A percentile compares a stretch with the other conserved stretches of the same genome.
Conservation (phyloP, 2,113 vertebrate genomes). For the Trematomus loennbergii region DNA sequence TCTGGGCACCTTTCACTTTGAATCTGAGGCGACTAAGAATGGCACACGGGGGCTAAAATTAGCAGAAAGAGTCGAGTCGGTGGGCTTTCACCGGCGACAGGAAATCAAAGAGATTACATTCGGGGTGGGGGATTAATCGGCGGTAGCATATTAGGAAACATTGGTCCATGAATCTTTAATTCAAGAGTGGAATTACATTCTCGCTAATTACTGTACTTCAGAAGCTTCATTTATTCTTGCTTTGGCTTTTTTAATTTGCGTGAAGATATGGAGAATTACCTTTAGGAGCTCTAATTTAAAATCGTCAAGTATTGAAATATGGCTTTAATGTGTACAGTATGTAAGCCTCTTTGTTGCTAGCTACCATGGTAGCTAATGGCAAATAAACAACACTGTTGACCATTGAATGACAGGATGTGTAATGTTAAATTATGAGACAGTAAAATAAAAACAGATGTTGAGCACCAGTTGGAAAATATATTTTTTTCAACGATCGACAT, state of each 20-base stretch:
- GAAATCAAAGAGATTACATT: constrained; percentile 62
- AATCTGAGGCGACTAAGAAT: constrained; percentile 25
- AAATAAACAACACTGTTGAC: not conserved
- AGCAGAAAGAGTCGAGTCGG: constrained; percentile 45
- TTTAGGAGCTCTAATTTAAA: not conserved
- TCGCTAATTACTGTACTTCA: constrained; percentile 35
- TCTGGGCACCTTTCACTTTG: constrained; percentile 63
- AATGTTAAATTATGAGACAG: not conserved
- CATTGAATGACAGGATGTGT: not conserved
- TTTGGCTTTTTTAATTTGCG: constrained; percentile 4
- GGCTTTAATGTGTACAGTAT: not conserved
- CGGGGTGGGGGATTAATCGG: constrained; percentile 36
- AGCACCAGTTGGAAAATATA: not conserved
- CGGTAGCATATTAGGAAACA: constrained; percentile 45
- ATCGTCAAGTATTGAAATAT: not conserved
- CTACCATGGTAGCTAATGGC: not conserved
- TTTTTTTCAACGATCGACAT: too few relatives aligned
- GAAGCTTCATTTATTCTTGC: constrained; percentile 27
- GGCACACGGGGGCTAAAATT: constrained; percentile 70
- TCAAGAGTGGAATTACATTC: constrained; percentile 53
- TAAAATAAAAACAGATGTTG: not conserved
- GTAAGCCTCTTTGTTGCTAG: not conserved
- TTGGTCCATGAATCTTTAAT: constrained; percentile 58
- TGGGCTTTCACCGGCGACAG: constrained; percentile 37
- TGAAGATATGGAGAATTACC: constrained; percentile 21